Evolutionary conservation across 2,888 invertebrate genomes (phyloP).

Genomic region (Amphiduros pacificus): DNA sequence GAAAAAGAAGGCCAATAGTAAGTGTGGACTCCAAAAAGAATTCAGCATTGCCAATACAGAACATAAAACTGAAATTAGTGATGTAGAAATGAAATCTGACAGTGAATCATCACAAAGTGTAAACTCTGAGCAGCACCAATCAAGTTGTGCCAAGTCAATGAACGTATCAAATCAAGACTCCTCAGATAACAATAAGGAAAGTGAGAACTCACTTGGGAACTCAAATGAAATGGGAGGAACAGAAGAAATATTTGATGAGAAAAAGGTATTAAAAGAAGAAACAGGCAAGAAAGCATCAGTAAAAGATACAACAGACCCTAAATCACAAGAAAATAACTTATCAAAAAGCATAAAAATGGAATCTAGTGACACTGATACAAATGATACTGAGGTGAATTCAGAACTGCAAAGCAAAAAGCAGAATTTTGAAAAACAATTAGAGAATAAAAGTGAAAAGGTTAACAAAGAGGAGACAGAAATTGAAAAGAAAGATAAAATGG

Average conservation of each 20-base stretch:
- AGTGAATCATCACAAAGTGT: too few species aligned
- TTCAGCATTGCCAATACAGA: background rate
- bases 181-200: background rate
- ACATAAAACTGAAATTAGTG: background rate
- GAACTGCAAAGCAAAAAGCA: background rate
- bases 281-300: background rate
- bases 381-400: background rate
- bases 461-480: background rate
- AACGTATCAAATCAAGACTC: background rate
- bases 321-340: background rate
- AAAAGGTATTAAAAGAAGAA: conserved; percentile 2
- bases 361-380: background rate
- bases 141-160: background rate
- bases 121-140: too few species aligned
- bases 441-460: background rate
- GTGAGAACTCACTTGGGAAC: background rate
- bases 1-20: background rate
- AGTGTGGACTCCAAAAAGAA: background rate
- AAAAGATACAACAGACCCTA: background rate
- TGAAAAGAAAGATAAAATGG: background rate
- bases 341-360: background rate
- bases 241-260: background rate
- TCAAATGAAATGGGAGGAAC: background rate
- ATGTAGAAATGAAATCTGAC: background rate
- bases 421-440: background rate